Evolutionary conservation across 2,888 invertebrate species (phyloP).

Genomic region (Drosophila pegasa): DNA sequence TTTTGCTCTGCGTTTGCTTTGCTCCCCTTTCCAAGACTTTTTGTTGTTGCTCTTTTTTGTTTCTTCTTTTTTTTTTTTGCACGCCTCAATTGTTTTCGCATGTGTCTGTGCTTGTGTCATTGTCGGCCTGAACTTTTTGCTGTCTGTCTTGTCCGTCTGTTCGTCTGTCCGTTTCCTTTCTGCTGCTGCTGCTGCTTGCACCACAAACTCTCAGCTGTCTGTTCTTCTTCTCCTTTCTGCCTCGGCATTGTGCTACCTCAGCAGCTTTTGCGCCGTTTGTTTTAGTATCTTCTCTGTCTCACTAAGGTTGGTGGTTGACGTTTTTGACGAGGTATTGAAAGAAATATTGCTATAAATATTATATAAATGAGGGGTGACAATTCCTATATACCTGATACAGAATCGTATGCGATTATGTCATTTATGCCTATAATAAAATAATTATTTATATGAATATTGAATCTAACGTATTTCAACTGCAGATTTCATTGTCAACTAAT

Average conservation of each 20-base stretch:
- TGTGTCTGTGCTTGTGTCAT: conserved; percentile 70
- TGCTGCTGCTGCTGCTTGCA: not conserved
- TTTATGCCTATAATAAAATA: not conserved
- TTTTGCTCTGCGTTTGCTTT: conserved; percentile 55
- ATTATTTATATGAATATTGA: not conserved
- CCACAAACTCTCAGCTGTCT: conserved; percentile 53
- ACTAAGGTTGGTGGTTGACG: conserved; percentile 4
- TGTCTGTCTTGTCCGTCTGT: conserved; percentile 16
- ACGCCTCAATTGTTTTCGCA: conserved; percentile 79
- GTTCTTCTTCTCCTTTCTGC: conserved; percentile 15
- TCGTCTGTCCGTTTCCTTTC: conserved; percentile 35
- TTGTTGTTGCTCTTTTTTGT: conserved; percentile 27
- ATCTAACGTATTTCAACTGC: not conserved
- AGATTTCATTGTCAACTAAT: not conserved
- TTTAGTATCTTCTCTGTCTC: conserved; percentile 9
- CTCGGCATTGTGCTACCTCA: conserved; percentile 11
- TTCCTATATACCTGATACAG: no score
- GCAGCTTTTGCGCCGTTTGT: conserved; percentile 31
- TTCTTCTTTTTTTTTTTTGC: conserved; percentile 66
- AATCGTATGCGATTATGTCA: no score
- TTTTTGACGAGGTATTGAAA: conserved; percentile 5
- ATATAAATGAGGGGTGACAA: not conserved
- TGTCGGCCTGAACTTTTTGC: conserved; percentile 38
- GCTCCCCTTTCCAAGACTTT: conserved; percentile 23
- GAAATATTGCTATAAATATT: not conserved